These are phyloP conservation scores for Leucophenga varia DNA, from an alignment of 1,140 invertebrate genomes.

Conservation along the genomic window DNA sequence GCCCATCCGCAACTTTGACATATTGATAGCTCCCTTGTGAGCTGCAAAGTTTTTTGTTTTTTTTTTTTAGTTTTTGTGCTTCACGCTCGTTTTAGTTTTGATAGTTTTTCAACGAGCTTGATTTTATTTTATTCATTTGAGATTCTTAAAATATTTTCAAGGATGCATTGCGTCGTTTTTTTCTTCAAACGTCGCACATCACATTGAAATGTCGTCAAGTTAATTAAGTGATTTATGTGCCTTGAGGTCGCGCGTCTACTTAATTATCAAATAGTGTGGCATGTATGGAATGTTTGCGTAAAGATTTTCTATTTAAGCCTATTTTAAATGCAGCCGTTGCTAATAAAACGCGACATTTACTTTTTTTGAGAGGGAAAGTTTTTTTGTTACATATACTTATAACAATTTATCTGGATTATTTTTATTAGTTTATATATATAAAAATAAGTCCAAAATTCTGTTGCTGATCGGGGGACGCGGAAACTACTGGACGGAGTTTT, in stretches of 20 bases:
- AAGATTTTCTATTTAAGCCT: no score
- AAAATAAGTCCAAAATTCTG: no score
- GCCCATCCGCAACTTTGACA: conserved; percentile 36
- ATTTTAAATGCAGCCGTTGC: no score
- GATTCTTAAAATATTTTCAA: conserved; percentile 47
- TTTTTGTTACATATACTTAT: no score
- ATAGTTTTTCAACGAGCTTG: conserved; percentile 41
- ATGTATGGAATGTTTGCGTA: conserved; percentile 49
- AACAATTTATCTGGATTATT: no score
- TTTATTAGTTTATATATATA: no score
- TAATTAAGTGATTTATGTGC: conserved; percentile 53
- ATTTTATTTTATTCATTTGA: conserved; percentile 22
- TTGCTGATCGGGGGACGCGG: no score
- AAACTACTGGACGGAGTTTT: no score
- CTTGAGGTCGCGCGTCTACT: conserved; percentile 49
- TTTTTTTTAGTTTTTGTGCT: no score
- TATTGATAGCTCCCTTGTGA: conserved; percentile 49
- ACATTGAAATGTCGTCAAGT: conserved; percentile 45
- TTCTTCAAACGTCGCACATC: conserved; percentile 16
- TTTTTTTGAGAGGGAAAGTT: no score
- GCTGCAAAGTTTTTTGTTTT: no score
- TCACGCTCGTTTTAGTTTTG: conserved; percentile 36
- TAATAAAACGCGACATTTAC: no score
- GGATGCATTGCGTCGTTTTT: conserved; percentile 30
- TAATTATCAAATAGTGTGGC: conserved; percentile 54